Evolutionary conservation across 2,888 invertebrate genomes (phyloP).

Genomic region (Pollenia angustigena): DNA sequence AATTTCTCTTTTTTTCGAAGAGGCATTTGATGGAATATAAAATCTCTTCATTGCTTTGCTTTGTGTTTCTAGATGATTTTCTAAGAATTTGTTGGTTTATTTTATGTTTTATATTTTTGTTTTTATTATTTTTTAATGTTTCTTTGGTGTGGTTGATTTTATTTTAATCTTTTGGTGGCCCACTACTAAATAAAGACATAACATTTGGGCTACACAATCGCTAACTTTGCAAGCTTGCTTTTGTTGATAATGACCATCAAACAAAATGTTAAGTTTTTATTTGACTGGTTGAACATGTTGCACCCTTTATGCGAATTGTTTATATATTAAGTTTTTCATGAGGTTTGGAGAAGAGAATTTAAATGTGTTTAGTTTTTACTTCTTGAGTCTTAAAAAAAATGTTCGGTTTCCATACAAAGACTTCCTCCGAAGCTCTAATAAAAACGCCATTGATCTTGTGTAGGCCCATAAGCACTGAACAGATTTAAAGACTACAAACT

Average conservation of each 20-base stretch:
- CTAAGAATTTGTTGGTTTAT: constrained; percentile 46
- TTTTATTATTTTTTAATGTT: not conserved
- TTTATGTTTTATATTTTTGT: constrained; percentile 30
- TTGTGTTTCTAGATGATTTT: constrained; percentile 48
- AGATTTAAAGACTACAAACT: too few relatives aligned
- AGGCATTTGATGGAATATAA: too few relatives aligned
- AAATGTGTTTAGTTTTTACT: too few relatives aligned
- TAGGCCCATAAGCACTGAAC: too few relatives aligned
- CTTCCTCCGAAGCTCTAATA: too few relatives aligned
- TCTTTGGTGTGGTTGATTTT: not conserved
- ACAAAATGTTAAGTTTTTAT: not conserved
- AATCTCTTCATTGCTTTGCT: too few relatives aligned
- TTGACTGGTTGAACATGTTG: not conserved
- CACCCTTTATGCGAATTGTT: not conserved
- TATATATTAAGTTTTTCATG: constrained; percentile 11
- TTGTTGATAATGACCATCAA: constrained; percentile 69
- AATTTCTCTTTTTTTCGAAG: too few relatives aligned
- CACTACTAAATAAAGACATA: constrained; percentile 70
- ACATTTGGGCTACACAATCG: constrained; percentile 69
- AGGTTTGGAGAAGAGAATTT: not conserved
- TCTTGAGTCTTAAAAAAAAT: too few relatives aligned
- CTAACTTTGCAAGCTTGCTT: constrained; percentile 70
- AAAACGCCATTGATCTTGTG: too few relatives aligned
- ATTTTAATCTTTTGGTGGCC: constrained; percentile 65
- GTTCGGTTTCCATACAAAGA: too few relatives aligned